Percentiles rank a stretch among this genome's conserved stretches.
phyloP scores from a whole-genome alignment of 2,888 invertebrate genomes.

The Marronus borbonicus region DNA sequence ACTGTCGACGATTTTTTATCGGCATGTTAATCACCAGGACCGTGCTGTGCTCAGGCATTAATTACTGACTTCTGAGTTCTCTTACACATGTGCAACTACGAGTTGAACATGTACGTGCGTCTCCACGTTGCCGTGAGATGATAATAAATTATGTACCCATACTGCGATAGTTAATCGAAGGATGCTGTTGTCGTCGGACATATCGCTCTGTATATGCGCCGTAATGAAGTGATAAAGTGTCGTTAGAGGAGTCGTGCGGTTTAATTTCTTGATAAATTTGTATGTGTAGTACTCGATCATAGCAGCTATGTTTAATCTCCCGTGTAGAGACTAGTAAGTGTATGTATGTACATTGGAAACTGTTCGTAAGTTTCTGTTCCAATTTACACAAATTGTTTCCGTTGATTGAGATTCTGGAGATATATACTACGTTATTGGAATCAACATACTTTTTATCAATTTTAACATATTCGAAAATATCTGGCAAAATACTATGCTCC shows the following conservation, averaged over 20 bases:
- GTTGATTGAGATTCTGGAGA: too few species aligned
- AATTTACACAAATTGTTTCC: too few species aligned
- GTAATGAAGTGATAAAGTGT: constrained; percentile 24
- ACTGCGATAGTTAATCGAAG: constrained; percentile 21
- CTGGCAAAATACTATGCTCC: too few species aligned
- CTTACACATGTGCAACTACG: constrained; percentile 26
- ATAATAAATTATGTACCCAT: constrained; percentile 32
- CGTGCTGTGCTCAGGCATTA: constrained; percentile 48
- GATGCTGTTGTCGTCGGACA: constrained; percentile 4
- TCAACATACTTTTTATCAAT: too few species aligned
- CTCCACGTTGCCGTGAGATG: constrained; percentile 34
- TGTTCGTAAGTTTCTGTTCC: too few species aligned
- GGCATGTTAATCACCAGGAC: constrained; percentile 58
- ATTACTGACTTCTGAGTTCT: constrained; percentile 45
- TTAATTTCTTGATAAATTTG: constrained; percentile 6
- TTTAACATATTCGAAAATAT: too few species aligned
- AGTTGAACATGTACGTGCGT: neutral
- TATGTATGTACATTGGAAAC: too few species aligned
- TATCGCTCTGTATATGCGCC: constrained; percentile 10
- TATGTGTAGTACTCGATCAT: constrained; percentile 8
- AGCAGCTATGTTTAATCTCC: neutral
- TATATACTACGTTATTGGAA: too few species aligned
- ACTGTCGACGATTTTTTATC: constrained; percentile 57
- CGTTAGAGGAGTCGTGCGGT: constrained; percentile 1
- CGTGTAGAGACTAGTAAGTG: too few species aligned